These are phyloP conservation scores for Fratercula arctica DNA, from an alignment of 2,797 vertebrate genomes.

Conservation along the genomic window DNA sequence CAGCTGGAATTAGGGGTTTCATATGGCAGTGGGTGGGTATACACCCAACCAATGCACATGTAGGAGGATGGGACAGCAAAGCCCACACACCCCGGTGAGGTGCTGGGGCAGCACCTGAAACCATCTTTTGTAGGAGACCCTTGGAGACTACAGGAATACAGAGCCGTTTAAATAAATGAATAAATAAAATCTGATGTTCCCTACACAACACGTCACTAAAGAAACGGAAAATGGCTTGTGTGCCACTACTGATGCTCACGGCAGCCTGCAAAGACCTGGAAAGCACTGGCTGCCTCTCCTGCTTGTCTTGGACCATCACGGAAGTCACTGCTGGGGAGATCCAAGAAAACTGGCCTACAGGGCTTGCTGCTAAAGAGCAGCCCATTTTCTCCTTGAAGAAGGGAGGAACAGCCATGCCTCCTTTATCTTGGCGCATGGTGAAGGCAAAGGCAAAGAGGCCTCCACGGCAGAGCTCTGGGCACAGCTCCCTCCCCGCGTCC, in stretches of 20 bases:
- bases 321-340: neutral
- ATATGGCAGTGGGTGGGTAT: rapidly evolving
- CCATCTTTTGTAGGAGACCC: neutral
- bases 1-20: neutral
- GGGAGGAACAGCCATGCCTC: neutral
- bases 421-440: neutral
- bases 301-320: neutral
- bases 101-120: neutral
- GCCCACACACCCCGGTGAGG: rapidly evolving
- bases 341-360: neutral
- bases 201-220: neutral
- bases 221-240: neutral
- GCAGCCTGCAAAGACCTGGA: neutral
- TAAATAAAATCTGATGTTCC: neutral
- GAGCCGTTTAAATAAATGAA: neutral
- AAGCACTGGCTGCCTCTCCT: neutral
- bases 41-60: rapidly evolving
- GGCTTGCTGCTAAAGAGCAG: neutral
- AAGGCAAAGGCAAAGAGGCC: neutral
- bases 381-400: neutral
- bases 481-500: neutral
- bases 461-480: neutral
- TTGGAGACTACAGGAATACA: neutral
- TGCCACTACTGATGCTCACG: neutral
- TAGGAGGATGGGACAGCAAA: neutral